Evolutionary conservation across 1,140 invertebrate species (phyloP).

Genomic region (Acyrthosiphon pisum): DNA sequence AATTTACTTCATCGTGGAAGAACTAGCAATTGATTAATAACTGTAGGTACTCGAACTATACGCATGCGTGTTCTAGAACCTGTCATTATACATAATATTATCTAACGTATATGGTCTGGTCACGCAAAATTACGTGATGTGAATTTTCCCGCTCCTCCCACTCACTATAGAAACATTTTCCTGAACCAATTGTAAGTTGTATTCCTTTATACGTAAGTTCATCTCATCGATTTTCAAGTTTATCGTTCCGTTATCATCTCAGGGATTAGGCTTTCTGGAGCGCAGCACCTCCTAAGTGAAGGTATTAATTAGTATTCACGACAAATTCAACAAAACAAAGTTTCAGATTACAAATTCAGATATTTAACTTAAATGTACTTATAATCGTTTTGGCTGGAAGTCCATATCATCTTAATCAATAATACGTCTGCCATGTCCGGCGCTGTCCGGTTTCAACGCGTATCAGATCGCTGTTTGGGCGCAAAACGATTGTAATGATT

Average conservation of each 20-base stretch:
- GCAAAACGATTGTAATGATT: neutral
- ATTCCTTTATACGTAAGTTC: neutral
- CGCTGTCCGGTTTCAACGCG: neutral
- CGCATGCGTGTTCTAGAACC: too few species aligned
- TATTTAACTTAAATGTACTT: neutral
- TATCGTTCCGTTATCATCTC: neutral
- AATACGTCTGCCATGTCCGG: neutral
- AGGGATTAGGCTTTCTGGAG: neutral
- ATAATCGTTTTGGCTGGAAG: neutral
- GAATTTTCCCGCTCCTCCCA: too few species aligned
- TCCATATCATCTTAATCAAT: neutral
- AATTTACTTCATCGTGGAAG: too few species aligned
- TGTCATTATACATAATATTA: too few species aligned
- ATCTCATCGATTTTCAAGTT: neutral
- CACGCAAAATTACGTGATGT: too few species aligned
- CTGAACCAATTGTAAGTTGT: neutral
- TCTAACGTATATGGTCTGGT: too few species aligned
- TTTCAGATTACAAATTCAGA: neutral
- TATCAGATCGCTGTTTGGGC: neutral
- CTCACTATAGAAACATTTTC: neutral
- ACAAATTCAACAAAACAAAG: too few species aligned
- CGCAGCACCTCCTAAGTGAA: too few species aligned
- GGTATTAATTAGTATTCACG: too few species aligned
- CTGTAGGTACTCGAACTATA: too few species aligned
- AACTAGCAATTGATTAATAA: too few species aligned